phyloP scores from a whole-genome alignment of 2,888 invertebrate genomes.

The Amphipyra berbera region DNA sequence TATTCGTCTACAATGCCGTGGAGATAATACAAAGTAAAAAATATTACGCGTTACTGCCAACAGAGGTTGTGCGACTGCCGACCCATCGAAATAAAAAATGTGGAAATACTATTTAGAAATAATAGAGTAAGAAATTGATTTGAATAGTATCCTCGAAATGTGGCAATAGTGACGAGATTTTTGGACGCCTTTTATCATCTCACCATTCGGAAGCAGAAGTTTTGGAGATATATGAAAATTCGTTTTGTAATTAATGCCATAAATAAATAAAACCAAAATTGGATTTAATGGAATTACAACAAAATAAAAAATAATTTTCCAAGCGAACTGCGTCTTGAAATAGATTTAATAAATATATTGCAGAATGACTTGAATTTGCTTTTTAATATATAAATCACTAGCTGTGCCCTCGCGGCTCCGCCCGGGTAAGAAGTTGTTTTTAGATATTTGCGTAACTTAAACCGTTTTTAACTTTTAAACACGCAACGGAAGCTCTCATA shows the following conservation, averaged over 20 bases:
- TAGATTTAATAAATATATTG: conserved; percentile 24
- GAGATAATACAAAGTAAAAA: too few relatives aligned
- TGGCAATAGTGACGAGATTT: neutral
- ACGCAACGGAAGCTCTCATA: too few relatives aligned
- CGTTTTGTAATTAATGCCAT: conserved; percentile 17
- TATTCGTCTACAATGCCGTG: too few relatives aligned
- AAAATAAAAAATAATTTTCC: conserved; percentile 18
- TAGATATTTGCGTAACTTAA: too few relatives aligned
- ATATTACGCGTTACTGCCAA: too few relatives aligned
- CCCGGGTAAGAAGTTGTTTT: too few relatives aligned
- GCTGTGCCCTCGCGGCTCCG: too few relatives aligned
- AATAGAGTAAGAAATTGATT: neutral
- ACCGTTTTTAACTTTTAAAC: too few relatives aligned
- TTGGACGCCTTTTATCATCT: neutral
- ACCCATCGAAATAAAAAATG: conserved; percentile 1
- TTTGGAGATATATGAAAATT: conserved; percentile 15
- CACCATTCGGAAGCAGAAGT: neutral
- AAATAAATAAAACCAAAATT: neutral
- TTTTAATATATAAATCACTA: conserved; percentile 51
- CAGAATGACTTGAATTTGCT: conserved; percentile 24
- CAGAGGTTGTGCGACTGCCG: too few relatives aligned
- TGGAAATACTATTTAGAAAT: neutral
- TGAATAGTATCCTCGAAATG: neutral
- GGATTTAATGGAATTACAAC: neutral
- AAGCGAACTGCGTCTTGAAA: conserved; percentile 2